Conservation (phyloP, 2,888 invertebrate genomes). For the Hirtodrosophila alboralis region DNA sequence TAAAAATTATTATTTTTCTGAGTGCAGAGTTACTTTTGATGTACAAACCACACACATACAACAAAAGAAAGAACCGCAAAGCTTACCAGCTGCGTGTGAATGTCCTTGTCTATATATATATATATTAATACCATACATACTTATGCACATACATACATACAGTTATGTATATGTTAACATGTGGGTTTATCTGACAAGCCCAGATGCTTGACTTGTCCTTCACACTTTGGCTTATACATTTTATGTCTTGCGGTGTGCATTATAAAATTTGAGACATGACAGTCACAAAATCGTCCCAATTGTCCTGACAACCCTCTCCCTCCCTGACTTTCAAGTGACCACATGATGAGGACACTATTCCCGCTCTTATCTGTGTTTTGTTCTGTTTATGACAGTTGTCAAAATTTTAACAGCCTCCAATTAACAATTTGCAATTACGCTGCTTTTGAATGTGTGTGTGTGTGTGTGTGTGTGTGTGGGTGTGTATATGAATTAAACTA, state of each 20-base stretch:
- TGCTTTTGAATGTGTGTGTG: not conserved
- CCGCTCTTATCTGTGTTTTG: conserved; percentile 6
- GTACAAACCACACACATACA: too few relatives aligned
- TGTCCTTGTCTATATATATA: not conserved
- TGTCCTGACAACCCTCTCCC: conserved; percentile 10
- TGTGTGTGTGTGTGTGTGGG: conserved; percentile 1
- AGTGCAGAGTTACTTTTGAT: too few relatives aligned
- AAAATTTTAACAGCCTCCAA: conserved; percentile 29
- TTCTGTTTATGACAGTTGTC: conserved; percentile 47
- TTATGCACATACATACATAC: not conserved
- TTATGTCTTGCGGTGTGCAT: conserved; percentile 63
- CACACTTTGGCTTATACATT: conserved; percentile 57
- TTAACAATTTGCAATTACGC: conserved; percentile 45
- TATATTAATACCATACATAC: conserved; percentile 4
- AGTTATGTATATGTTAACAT: not conserved
- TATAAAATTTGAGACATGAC: conserved; percentile 63
- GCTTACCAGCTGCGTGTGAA: conserved; percentile 2
- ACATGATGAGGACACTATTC: too few relatives aligned
- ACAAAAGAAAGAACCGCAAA: conserved; percentile 31
- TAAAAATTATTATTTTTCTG: too few relatives aligned
- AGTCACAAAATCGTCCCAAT: conserved; percentile 35
- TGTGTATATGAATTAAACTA: conserved; percentile 17
- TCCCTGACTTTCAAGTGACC: not conserved
- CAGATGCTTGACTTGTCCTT: conserved; percentile 28
- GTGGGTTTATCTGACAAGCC: conserved; percentile 8